Base-by-base conservation (phyloP, 1,140 invertebrate species). In the Ips nitidus region DNA sequence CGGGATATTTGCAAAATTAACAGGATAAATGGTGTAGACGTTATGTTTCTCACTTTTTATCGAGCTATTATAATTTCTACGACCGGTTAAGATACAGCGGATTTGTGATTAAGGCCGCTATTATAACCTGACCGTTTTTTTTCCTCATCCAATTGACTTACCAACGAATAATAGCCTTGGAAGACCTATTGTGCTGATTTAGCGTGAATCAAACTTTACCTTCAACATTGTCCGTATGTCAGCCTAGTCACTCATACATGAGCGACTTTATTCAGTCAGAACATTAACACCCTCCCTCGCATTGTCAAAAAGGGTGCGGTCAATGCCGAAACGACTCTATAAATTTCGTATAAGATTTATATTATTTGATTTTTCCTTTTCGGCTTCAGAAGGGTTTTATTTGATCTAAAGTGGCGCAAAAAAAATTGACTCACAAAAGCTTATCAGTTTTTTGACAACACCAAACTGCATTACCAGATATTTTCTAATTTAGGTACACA, bases 291-390 rank as follows among this genome's bases (percentile, higher is more conserved):
- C 64, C 53, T 66, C 64, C 42, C 41, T 66, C 55, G 39, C 36
- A 57, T 57, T 66, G 53, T 66, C 47, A 52, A 47, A 66, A 66
- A 45, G 64, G 64, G 64, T 66, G 53, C 40, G 64, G 55, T 42
- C 64, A 66, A 36, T 66, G 53, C 58, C 56, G 22, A 66, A 52
- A 66, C 64, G 64, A 66, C 53, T 66, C 64, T 58, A 66, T 66
- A 66, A 66, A 66, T 45, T 66, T 66, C 64, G 53, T 58, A 66
- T 66, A 66, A 57, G 64, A 66, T 66, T 58, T 66, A 66, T 66
- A 66, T 66, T 66, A 56, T 36, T 52, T 39, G 52, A 36, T 36
- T 7, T 43, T 50, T 65, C 7, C 37, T 52, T 36, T 6, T 52
- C 6, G 38, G 5, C 41, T 37, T 43, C 41, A 50, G 38, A 50